Evolutionary conservation across 2,797 vertebrate genomes (phyloP).

Genomic region (Gambusia yucatana): DNA sequence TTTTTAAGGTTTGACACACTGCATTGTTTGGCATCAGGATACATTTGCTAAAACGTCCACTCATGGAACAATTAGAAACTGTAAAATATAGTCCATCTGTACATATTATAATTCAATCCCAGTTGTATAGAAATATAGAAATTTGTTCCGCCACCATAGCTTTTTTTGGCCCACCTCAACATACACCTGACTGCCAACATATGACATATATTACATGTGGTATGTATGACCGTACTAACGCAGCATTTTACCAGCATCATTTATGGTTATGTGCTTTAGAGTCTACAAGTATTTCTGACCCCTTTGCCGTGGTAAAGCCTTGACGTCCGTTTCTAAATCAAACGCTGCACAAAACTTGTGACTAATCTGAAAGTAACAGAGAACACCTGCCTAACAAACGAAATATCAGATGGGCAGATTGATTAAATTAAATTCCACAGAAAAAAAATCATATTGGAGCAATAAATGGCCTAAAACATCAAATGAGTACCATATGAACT

Average conservation of each 20-base stretch:
- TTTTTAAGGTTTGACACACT: neutral
- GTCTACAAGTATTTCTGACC: conserved; percentile 28
- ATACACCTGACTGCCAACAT: conserved; percentile 13
- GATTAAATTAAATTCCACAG: conserved; percentile 47
- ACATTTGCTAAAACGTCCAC: neutral
- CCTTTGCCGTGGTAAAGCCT: conserved; percentile 22
- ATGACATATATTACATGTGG: conserved; percentile 21
- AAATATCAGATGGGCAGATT: conserved; percentile 47
- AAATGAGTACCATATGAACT: conserved; percentile 52
- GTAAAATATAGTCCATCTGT: neutral
- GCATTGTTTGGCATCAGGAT: neutral
- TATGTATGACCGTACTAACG: conserved; percentile 18
- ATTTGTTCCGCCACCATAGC: neutral
- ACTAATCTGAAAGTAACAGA: conserved; percentile 56
- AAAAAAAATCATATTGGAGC: conserved; percentile 24
- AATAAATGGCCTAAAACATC: conserved; percentile 49
- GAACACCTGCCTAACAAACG: conserved; percentile 53
- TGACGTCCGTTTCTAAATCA: conserved; percentile 51
- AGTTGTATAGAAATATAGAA: neutral
- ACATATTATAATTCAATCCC: neutral
- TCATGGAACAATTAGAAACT: neutral
- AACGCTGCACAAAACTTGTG: conserved; percentile 41
- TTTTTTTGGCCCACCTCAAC: neutral
- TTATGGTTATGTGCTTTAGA: conserved; percentile 29
- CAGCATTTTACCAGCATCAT: conserved; percentile 27